A percentile compares a stretch with the other conserved stretches of the same genome.
Evolutionary conservation across 2,888 invertebrate species (phyloP).

Genomic region (Phyto melanocephala): DNA sequence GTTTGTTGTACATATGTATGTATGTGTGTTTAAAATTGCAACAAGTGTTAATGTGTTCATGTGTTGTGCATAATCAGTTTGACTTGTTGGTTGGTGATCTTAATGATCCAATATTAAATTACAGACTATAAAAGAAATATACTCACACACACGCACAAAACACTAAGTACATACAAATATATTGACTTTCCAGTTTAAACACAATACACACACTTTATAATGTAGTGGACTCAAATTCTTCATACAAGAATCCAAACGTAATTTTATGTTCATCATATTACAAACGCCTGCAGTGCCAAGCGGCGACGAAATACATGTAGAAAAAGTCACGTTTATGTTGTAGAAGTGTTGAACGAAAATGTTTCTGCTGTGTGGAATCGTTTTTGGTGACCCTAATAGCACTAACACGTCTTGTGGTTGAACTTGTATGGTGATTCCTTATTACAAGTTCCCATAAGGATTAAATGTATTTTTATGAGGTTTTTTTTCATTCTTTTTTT

Average conservation of each 20-base stretch:
- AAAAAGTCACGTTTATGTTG: conserved; percentile 51
- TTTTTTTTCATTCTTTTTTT: neutral
- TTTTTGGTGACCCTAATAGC: conserved; percentile 54
- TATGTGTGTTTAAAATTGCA: neutral
- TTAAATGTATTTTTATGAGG: conserved; percentile 28
- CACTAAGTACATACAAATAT: neutral
- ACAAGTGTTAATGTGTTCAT: conserved; percentile 26
- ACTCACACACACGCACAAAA: neutral
- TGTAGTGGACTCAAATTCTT: conserved; percentile 34
- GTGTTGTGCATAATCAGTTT: conserved; percentile 22
- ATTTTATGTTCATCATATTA: conserved; percentile 48
- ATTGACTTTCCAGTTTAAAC: conserved; percentile 24
- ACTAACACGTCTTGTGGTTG: conserved; percentile 62
- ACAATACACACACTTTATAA: neutral
- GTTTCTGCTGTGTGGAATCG: conserved; percentile 14
- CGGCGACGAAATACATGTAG: conserved; percentile 7
- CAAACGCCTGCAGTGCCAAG: conserved; percentile 3
- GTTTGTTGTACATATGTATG: neutral
- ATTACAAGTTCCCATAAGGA: conserved; percentile 54
- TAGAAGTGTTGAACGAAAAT: conserved; percentile 1
- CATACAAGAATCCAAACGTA: conserved; percentile 9
- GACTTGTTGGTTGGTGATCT: conserved; percentile 42
- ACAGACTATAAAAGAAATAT: conserved; percentile 14
- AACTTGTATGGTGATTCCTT: conserved; percentile 30
- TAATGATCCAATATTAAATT: conserved; percentile 45